phyloP scores from a whole-genome alignment of 2,797 vertebrate species.

The Rhodeus uyekii region DNA sequence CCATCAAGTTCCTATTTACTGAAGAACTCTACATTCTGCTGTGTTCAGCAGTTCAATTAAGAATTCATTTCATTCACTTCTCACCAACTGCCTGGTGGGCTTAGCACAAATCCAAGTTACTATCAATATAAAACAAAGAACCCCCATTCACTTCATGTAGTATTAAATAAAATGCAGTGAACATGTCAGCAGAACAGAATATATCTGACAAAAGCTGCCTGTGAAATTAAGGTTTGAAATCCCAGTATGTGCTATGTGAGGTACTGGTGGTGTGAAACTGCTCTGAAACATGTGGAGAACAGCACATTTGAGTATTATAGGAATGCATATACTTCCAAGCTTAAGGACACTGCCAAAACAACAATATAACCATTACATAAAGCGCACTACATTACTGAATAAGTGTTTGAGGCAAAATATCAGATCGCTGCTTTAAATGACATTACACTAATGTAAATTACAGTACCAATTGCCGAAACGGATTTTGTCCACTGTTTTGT shows the following conservation, averaged over 20 bases:
- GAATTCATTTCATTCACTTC: too few species aligned
- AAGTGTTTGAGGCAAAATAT: conserved; percentile 20
- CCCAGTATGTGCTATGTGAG: neutral
- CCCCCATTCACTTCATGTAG: too few species aligned
- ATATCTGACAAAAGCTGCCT: neutral
- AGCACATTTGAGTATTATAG: neutral
- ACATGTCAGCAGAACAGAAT: neutral
- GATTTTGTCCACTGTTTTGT: conserved; percentile 39
- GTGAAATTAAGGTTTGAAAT: neutral
- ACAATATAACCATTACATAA: conserved; percentile 22
- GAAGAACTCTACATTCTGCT: too few species aligned
- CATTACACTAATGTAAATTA: conserved; percentile 26
- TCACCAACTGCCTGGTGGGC: too few species aligned
- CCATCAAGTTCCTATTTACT: too few species aligned
- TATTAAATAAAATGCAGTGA: neutral
- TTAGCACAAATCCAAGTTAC: too few species aligned
- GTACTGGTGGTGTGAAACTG: neutral
- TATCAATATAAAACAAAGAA: too few species aligned
- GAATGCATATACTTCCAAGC: neutral
- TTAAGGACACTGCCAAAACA: conserved; percentile 10
- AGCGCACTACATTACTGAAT: neutral
- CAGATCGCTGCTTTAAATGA: neutral
- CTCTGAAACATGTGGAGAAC: neutral
- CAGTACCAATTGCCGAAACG: conserved; percentile 9
- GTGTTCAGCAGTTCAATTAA: too few species aligned